These are phyloP conservation scores for Tridacna gigas DNA, from an alignment of 2,888 invertebrate genomes.

Conservation along the genomic window DNA sequence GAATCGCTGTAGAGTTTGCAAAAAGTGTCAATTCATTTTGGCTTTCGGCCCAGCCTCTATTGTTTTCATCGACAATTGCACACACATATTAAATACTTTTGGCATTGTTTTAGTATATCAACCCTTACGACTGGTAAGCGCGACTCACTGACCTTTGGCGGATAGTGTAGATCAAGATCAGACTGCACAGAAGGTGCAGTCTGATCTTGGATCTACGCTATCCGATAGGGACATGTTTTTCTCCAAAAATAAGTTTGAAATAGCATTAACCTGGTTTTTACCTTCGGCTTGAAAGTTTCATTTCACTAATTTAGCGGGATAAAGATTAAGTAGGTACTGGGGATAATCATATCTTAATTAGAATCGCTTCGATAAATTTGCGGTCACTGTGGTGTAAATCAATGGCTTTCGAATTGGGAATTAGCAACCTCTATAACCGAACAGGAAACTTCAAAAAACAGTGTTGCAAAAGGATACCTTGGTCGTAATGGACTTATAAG, in stretches of 20 bases:
- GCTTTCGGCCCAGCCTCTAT: conserved; percentile 39
- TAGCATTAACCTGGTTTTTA: no score
- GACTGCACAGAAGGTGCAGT: no score
- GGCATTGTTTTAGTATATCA: neutral
- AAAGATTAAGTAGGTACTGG: neutral
- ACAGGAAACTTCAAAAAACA: neutral
- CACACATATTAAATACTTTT: conserved; percentile 1
- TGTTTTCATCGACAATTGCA: conserved; percentile 25
- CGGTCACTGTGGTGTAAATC: neutral
- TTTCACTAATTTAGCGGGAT: no score
- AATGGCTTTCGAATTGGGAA: neutral
- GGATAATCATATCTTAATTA: conserved; percentile 1
- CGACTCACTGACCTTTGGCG: no score
- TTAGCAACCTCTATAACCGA: neutral
- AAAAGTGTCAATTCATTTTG: conserved; percentile 40
- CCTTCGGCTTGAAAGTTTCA: no score
- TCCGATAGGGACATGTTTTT: no score
- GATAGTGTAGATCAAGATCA: no score
- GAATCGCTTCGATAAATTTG: neutral
- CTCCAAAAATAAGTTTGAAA: no score
- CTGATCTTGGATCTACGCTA: no score
- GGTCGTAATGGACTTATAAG: neutral
- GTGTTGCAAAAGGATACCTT: neutral
- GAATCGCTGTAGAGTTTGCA: conserved; percentile 6
- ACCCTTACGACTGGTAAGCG: conserved; percentile 7